These are phyloP conservation scores for Liposcelis brunnea DNA, from an alignment of 2,888 invertebrate genomes.

Conservation along the genomic window DNA sequence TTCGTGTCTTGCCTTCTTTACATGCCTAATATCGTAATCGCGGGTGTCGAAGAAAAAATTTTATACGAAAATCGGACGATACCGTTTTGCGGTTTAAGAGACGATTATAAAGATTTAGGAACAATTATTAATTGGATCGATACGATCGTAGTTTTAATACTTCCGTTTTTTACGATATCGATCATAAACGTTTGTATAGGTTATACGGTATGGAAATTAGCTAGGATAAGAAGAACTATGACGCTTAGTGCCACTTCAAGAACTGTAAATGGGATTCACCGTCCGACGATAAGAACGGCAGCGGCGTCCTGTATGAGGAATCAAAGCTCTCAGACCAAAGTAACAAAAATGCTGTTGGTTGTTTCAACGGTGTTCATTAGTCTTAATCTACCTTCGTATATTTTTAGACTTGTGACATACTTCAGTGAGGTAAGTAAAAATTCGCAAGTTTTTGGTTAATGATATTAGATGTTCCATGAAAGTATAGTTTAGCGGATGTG, in stretches of 20 bases:
- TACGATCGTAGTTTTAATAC: slow-evolving; percentile 32
- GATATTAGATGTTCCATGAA: background rate
- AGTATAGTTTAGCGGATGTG: no score
- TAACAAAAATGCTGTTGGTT: slow-evolving; percentile 67
- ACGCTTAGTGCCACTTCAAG: slow-evolving; percentile 14
- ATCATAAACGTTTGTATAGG: slow-evolving; percentile 54
- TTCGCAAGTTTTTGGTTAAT: no score
- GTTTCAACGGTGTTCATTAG: slow-evolving; percentile 64
- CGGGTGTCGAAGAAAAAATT: no score
- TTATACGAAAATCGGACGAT: no score
- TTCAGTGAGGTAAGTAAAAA: slow-evolving; percentile 32
- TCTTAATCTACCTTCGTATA: slow-evolving; percentile 60
- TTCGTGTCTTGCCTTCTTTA: slow-evolving; percentile 36
- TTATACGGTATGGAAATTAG: slow-evolving; percentile 44
- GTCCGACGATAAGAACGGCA: slow-evolving; percentile 2
- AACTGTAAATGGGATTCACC: background rate
- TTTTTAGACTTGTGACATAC: slow-evolving; percentile 46
- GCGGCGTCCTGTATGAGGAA: slow-evolving; percentile 11
- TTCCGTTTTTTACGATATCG: slow-evolving; percentile 53
- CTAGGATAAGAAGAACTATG: slow-evolving; percentile 21
- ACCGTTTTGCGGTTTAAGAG: no score
- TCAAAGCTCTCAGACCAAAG: slow-evolving; percentile 39
- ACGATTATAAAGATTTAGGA: background rate
- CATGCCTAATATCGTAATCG: slow-evolving; percentile 34
- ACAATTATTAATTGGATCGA: background rate